Conservation (phyloP, 2,888 invertebrate species). For the Atethmia centrago region DNA sequence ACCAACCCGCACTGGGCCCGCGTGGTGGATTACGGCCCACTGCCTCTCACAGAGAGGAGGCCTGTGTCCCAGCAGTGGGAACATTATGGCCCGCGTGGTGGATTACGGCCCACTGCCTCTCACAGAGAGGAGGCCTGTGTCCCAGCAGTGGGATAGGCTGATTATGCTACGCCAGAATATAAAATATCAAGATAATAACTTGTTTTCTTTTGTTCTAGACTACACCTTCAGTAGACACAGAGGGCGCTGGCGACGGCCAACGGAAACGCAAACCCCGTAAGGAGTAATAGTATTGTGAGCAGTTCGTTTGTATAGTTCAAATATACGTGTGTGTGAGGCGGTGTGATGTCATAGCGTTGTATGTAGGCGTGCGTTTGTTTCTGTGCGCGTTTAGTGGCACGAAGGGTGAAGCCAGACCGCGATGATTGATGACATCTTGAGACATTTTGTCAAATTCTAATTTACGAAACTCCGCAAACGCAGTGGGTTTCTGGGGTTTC, state of each 20-base stretch:
- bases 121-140: too few species aligned
- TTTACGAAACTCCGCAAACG: background rate
- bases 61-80: too few species aligned
- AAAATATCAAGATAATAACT: background rate
- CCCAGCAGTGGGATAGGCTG: too few species aligned
- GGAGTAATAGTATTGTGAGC: slow-evolving; percentile 77
- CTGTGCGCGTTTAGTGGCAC: slow-evolving; percentile 33
- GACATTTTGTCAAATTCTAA: background rate
- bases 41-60: too few species aligned
- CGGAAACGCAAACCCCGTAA: slow-evolving; percentile 88
- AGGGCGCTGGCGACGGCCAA: slow-evolving; percentile 86
- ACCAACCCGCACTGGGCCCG: too few species aligned
- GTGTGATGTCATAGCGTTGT: slow-evolving; percentile 46
- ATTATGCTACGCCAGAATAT: background rate
- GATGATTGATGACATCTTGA: background rate
- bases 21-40: too few species aligned
- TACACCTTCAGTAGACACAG: slow-evolving; percentile 75
- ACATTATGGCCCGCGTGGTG: too few species aligned
- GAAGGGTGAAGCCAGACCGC: background rate
- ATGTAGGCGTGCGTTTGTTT: slow-evolving; percentile 49
- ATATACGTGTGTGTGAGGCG: slow-evolving; percentile 46
- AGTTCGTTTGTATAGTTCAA: slow-evolving; percentile 44
- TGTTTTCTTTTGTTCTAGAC: slow-evolving; percentile 66
- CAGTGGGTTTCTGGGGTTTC: background rate
- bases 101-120: too few species aligned